Conservation (phyloP, 2,113 vertebrate species). For the Cisticola juncidis region DNA sequence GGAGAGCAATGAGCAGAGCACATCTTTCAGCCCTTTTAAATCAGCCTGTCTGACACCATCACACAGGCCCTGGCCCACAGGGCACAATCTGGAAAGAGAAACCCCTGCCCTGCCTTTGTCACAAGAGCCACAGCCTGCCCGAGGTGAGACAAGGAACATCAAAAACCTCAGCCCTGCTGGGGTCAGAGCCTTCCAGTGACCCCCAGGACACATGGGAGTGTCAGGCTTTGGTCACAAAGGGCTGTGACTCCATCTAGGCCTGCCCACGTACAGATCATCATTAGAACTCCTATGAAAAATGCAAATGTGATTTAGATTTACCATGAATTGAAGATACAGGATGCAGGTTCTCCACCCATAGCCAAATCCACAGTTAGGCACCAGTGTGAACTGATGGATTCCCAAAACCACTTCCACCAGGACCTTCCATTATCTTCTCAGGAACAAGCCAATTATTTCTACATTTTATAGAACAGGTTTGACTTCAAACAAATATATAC, state of each 20-base stretch:
- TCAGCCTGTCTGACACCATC: not conserved
- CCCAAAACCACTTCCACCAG: not conserved
- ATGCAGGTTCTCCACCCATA: not conserved
- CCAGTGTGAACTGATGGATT: not conserved
- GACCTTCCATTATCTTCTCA: not conserved
- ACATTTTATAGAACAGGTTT: not conserved
- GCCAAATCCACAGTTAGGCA: not conserved
- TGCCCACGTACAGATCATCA: not conserved
- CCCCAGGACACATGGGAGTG: fast-evolving
- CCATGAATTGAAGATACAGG: not conserved
- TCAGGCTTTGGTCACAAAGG: not conserved
- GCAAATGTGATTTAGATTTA: not conserved
- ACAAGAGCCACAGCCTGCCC: not conserved
- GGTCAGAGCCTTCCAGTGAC: not conserved
- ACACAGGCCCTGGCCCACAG: not conserved
- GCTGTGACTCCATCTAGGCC: not conserved
- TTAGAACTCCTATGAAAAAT: not conserved
- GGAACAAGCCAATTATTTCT: not conserved
- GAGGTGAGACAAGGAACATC: fast-evolving
- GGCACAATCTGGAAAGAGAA: not conserved
- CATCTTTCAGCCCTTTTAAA: not conserved
- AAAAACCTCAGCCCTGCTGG: not conserved
- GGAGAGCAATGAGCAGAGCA: not conserved
- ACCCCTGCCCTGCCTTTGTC: not conserved
- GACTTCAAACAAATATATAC: not conserved